Base-by-base conservation (phyloP, 2,888 invertebrate genomes). In the Sphinx pinastri region DNA sequence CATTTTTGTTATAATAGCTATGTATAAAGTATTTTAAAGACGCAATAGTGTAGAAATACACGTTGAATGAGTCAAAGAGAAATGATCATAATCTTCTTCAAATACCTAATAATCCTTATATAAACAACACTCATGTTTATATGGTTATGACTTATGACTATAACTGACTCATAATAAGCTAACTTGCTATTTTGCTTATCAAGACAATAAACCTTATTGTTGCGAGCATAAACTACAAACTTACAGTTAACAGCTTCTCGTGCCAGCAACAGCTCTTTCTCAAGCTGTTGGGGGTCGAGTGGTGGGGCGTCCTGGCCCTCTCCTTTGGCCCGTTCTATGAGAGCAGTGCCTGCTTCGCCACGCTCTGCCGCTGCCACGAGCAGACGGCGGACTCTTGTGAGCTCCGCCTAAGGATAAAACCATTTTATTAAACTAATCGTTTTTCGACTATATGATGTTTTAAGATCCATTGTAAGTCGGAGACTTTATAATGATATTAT, bases 251-350 rank as follows among this genome's bases (percentile, higher is more conserved):
- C 94, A 66, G 97, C 97, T 90, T 98, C 97, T 86, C 97, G 96
- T 25, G 97, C 97, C 74, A 97, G 95, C 72, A 96, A 95, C 71
- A 97, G 93, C 81, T 97, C 97, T 81, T 96, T 95, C 82, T 97
- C 96, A 67, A 96, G 88, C 71, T 95, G 95, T 72, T 95, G 90
- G 79, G 95, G 94, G 68, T 95, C 95, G 0, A 92, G 78, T 2
- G 94, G 86, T 84, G 96, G 83, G 71, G 93, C 86, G n/a, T 94
- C 94, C 83, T 95, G 84, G 75, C 90, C 81, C 74, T 90, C 94
- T n/a, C 94, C 95, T 68, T 95, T 95, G 47, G 95, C 94, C 49
- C 95, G 94, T 71, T 96, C 96, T 58, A 94, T 81, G 55, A 94
- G 80, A 5, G 89, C 83, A 2, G 85, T 88, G 2, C 94, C 94